Conservation (phyloP, 2,797 vertebrate species). For the Sebastes steindachneri region DNA sequence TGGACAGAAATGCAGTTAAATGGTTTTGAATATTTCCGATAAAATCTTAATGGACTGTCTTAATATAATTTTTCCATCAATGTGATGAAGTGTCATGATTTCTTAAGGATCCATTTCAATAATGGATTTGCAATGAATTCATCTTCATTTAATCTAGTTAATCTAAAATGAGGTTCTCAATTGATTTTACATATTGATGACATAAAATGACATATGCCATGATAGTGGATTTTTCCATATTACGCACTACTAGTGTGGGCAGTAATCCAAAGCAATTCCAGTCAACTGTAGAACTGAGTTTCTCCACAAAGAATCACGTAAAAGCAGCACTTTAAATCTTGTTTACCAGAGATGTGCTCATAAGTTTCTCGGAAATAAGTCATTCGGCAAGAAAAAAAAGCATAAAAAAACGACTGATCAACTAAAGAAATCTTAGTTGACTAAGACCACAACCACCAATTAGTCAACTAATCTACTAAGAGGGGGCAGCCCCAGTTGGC, state of each 20-base stretch:
- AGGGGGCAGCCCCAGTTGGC: too few relatives aligned
- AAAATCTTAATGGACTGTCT: neutral
- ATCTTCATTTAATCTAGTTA: neutral
- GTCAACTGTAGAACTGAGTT: too few relatives aligned
- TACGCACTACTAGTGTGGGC: neutral
- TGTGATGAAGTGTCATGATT: neutral
- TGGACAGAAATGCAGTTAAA: neutral
- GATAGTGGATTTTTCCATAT: neutral
- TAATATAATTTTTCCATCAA: neutral
- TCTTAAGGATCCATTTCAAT: neutral
- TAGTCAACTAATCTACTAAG: too few relatives aligned
- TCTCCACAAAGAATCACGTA: too few relatives aligned
- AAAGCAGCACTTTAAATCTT: too few relatives aligned
- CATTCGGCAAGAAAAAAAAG: too few relatives aligned
- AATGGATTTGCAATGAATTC: neutral
- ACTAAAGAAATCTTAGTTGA: too few relatives aligned
- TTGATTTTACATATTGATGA: neutral
- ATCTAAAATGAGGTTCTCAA: neutral
- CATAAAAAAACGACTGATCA: too few relatives aligned
- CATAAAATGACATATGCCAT: neutral
- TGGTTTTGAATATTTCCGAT: neutral
- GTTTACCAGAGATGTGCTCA: too few relatives aligned
- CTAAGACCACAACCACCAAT: too few relatives aligned
- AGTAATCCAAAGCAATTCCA: neutral
- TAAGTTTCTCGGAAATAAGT: too few relatives aligned